phyloP scores from a whole-genome alignment of 2,888 invertebrate species.

The Aelia acuminata region DNA sequence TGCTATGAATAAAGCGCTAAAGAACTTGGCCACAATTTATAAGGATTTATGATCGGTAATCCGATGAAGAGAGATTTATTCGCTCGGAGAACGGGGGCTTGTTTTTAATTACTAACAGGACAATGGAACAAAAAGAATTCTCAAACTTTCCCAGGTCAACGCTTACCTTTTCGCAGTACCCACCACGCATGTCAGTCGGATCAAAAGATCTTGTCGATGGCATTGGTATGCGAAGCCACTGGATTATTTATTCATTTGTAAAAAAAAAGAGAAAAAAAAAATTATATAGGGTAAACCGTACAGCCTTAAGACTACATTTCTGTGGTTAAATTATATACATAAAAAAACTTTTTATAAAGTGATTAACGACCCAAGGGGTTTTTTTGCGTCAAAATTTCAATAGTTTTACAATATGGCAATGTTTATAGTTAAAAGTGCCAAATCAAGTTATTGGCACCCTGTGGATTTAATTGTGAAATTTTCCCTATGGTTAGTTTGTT shows the following conservation, averaged over 20 bases:
- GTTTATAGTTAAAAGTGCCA: too few relatives aligned
- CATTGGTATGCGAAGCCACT: not conserved
- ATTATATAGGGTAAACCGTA: too few relatives aligned
- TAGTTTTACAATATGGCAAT: too few relatives aligned
- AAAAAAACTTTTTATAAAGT: too few relatives aligned
- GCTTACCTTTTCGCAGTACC: not conserved
- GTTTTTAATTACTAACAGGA: not conserved
- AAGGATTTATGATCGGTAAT: not conserved
- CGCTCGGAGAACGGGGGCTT: not conserved
- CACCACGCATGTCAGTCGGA: not conserved
- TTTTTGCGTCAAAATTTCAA: too few relatives aligned
- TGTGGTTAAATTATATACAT: too few relatives aligned
- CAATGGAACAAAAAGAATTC: conserved; percentile 32
- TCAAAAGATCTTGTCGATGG: not conserved
- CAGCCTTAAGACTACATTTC: too few relatives aligned
- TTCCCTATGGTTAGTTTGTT: too few relatives aligned
- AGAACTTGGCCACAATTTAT: conserved; percentile 11
- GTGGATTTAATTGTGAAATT: too few relatives aligned
- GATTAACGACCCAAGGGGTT: too few relatives aligned
- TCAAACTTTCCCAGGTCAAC: not conserved
- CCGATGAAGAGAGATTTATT: conserved; percentile 1
- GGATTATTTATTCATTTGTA: not conserved
- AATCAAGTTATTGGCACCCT: too few relatives aligned
- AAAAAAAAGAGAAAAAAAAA: too few relatives aligned
- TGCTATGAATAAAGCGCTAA: conserved; percentile 1